phyloP scores from a whole-genome alignment of 2,888 invertebrate species.

The Coecobrya sp. region DNA sequence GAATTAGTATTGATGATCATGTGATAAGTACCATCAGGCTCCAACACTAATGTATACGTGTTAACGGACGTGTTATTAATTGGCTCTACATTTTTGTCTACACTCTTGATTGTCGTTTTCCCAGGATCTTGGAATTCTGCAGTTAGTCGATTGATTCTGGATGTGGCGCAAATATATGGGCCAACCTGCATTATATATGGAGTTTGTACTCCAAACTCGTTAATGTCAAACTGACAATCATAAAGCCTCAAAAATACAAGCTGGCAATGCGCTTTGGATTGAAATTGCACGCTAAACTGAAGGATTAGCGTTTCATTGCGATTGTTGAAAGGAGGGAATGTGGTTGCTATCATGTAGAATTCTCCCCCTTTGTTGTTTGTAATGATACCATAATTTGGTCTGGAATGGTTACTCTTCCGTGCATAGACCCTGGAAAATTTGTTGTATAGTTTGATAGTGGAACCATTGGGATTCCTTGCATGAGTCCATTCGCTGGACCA shows the following conservation, averaged over 20 bases:
- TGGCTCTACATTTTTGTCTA: conserved; percentile 67
- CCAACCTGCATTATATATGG: conserved; percentile 80
- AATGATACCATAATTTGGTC: conserved; percentile 75
- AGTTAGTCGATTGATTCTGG: conserved; percentile 13
- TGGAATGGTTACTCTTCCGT: conserved; percentile 69
- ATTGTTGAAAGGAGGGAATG: conserved; percentile 78
- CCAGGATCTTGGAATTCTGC: conserved; percentile 75
- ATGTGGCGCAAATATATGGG: conserved; percentile 69
- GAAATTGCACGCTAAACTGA: conserved; percentile 79
- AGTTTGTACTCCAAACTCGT: conserved; percentile 65
- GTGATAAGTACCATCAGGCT: conserved; percentile 68
- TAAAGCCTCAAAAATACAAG: conserved; percentile 72
- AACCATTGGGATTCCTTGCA: conserved; percentile 45
- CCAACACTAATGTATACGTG: conserved; percentile 62
- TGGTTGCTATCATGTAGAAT: conserved; percentile 71
- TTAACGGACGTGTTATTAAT: conserved; percentile 66
- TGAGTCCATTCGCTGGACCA: conserved; percentile 72
- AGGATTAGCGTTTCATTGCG: conserved; percentile 69
- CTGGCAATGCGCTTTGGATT: conserved; percentile 74
- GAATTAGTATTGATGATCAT: conserved; percentile 59
- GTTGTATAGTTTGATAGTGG: conserved; percentile 63
- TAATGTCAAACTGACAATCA: conserved; percentile 76
- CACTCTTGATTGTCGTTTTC: conserved; percentile 54
- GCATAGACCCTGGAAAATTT: conserved; percentile 75
- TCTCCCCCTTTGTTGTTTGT: conserved; percentile 79